phyloP scores from a whole-genome alignment of 1,140 invertebrate species.

The Heliconius eleuchia region DNA sequence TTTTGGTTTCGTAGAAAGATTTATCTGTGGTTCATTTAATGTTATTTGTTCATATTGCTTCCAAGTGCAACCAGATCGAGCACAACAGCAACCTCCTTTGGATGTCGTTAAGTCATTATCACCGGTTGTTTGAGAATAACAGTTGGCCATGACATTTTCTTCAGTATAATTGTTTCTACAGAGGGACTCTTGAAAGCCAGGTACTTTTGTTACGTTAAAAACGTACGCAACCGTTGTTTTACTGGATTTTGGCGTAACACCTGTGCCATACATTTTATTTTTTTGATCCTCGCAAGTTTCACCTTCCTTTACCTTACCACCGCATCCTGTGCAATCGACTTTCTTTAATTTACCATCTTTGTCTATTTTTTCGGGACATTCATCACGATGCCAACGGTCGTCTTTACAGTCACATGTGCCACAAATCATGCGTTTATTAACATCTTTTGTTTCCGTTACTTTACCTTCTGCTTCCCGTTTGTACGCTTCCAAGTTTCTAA shows the following conservation, averaged over 20 bases:
- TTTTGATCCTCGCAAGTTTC: slow-evolving; percentile 64
- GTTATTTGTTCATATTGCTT: slow-evolving; percentile 27
- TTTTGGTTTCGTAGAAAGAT: slow-evolving; percentile 21
- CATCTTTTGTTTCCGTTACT: slow-evolving; percentile 47
- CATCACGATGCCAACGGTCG: slow-evolving; percentile 67
- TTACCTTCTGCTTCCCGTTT: slow-evolving; percentile 54
- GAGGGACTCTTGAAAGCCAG: slow-evolving; percentile 50
- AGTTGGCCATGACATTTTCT: slow-evolving; percentile 37
- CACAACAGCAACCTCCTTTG: slow-evolving; percentile 42
- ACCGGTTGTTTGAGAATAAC: slow-evolving; percentile 20
- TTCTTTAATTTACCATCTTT: slow-evolving; percentile 41
- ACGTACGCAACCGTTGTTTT: slow-evolving; percentile 60
- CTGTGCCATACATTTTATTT: slow-evolving; percentile 54
- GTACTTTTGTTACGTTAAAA: slow-evolving; percentile 55
- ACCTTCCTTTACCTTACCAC: slow-evolving; percentile 51
- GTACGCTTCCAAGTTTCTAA: slow-evolving; percentile 70
- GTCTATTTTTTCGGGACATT: slow-evolving; percentile 51
- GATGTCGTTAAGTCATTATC: slow-evolving; percentile 20
- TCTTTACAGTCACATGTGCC: slow-evolving; percentile 73
- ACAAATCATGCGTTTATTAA: slow-evolving; percentile 58
- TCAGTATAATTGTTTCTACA: slow-evolving; percentile 40
- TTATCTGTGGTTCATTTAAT: slow-evolving; percentile 16
- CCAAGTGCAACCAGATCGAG: slow-evolving; percentile 27
- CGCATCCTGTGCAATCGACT: slow-evolving; percentile 58
- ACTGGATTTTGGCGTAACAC: slow-evolving; percentile 53